These are phyloP conservation scores for Phaethornis superciliosus DNA, from an alignment of 2,113 vertebrate species.

Conservation along the genomic window DNA sequence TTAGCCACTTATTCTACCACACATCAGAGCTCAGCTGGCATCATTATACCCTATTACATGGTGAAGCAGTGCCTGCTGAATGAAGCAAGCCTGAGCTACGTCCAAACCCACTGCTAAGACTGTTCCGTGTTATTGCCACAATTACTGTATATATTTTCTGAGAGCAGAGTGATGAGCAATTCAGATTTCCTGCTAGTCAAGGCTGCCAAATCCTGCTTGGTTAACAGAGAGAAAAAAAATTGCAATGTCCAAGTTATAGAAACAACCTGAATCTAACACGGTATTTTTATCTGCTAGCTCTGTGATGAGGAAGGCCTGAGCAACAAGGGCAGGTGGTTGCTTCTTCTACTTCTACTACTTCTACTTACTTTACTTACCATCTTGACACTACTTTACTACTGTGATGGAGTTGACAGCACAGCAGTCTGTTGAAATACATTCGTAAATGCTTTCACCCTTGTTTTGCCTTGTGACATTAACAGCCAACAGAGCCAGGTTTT, in stretches of 20 bases:
- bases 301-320: not conserved
- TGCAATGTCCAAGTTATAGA: not conserved
- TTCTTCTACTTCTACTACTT: too few relatives aligned
- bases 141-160: not conserved
- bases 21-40: not conserved
- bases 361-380: not conserved
- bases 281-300: not conserved
- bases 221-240: not conserved
- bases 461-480: not conserved
- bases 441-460: not conserved
- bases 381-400: not conserved
- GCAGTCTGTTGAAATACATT: not conserved
- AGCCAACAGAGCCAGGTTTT: not conserved
- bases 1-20: not conserved
- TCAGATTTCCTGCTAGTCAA: not conserved
- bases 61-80: not conserved
- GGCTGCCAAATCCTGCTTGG: not conserved
- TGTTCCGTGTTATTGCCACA: not conserved
- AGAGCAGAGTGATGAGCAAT: not conserved
- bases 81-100: not conserved
- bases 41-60: rapidly evolving
- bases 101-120: not conserved
- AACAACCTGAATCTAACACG: not conserved
- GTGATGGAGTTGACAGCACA: not conserved
- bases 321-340: not conserved